Evolutionary conservation across 2,888 invertebrate species (phyloP), one percentile per base, ranked within the genome.

Genomic region (Trissoscelio sp.): DNA sequence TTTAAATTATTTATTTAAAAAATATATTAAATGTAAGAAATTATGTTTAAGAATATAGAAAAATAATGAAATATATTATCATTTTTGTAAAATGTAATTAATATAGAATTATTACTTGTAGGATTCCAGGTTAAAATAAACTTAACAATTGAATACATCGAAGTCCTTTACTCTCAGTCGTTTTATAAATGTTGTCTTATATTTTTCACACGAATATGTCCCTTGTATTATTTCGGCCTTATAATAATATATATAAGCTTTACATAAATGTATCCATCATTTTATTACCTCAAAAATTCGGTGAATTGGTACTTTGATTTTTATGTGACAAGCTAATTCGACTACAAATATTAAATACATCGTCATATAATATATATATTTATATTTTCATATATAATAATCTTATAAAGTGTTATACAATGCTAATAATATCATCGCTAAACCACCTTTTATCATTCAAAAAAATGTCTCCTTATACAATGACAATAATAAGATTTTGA

Each of bases 91-190:
- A n/a, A n/a, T n/a, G n/a, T n/a, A n/a, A n/a, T n/a, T n/a, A n/a
- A n/a, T n/a, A n/a, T n/a, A n/a, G n/a, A n/a, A n/a, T n/a, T n/a
- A n/a, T n/a, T n/a, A 28, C 6, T 3, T 28, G 6, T 28, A 5
- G 6, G 28, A 6, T 5, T 28, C 4, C 3, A 5, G 28, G 28
- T 5, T 28, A 5, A 28, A 28, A 28, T 28, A 6, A 48, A 22
- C 20, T 48, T n/a, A 60, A 12, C 11, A n/a, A 11, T 31, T 72
- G 24, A 22, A 24, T 73, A 73, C 62, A 73, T 73, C 31, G 44
- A 73, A 62, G 62, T 73, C 22, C 28, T 73, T 73, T 73, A 73
- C 62, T 73, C 73, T 73, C 73, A 73, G 42, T 73, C 73, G 16
- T 73, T 44, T 73, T 62, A 69, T 69, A 69, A 69, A 69, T 69